Evolutionary conservation across 2,888 invertebrate species (phyloP), one percentile per base, ranked within the genome.

Genomic region (Alentia gelatinosa): DNA sequence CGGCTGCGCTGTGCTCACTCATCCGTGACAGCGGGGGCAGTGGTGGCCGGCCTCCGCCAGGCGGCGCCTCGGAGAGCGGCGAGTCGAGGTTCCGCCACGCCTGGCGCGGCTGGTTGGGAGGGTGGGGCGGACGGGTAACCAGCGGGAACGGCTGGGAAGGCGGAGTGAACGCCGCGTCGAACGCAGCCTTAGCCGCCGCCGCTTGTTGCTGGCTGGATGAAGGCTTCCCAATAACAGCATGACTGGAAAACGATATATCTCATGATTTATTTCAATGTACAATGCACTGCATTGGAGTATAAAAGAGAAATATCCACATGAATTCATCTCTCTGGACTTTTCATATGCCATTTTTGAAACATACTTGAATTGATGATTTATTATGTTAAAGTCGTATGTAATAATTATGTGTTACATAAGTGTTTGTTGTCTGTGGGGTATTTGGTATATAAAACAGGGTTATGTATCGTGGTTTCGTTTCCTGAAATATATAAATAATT

Each of bases 21-120:
- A 93, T 92, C 0, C 94, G 90, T 23, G 94, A 94, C 0, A 94
- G 94, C 0, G 95, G 95, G 0, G 95, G 94, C 0, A 94, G 93
- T 15, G 94, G 94, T 0, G 93, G 92, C 23, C 92, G 93, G 0
- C 92, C 92, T 9, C 91, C 79, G 15, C 1, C 7, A n/a, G n/a
- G n/a, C 15, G 56, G 63, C 9, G 9, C 42, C 12, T 89, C 83
- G 30, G 86, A n/a, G 40, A 91, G 56, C 1, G 92, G 92, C 4
- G 91, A 90, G 19, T 91, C 94, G 9, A 92, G 37, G 33, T 93
- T 93, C 15, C 91, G 33, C 91, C 91, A 91, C 0, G 91, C 91
- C 79, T 91, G 91, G 33, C 56, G 92, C 7, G 95, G 89, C 7
- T 47, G 79, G 5, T 47, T 26, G 37, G 75, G 91, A 15, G 75